These are phyloP conservation scores for Coelinius sp. DNA, from an alignment of 2,888 invertebrate species.

Conservation along the genomic window DNA sequence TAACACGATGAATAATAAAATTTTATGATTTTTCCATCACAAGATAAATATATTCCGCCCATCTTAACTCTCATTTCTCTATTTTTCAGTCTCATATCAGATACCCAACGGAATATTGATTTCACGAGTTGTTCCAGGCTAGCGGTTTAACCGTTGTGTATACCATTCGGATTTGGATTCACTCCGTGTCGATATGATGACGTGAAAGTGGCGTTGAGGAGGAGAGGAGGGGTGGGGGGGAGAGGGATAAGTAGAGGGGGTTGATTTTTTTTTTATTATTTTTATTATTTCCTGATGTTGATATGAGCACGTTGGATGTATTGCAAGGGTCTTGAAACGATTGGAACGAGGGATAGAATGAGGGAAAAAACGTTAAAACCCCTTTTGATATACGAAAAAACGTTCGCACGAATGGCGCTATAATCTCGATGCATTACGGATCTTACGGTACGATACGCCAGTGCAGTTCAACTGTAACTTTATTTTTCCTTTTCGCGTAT, in stretches of 20 bases:
- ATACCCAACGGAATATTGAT: slow-evolving; percentile 54
- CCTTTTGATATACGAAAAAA: slow-evolving; percentile 49
- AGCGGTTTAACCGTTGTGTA: slow-evolving; percentile 36
- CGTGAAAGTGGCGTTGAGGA: slow-evolving; percentile 23
- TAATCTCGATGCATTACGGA: slow-evolving; percentile 59
- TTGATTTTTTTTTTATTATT: slow-evolving; percentile 6
- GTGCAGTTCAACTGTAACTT: slow-evolving; percentile 32
- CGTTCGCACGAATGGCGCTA: slow-evolving; percentile 55
- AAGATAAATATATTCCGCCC: neutral
- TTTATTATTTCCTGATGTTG: neutral
- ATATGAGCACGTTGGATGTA: slow-evolving; percentile 20
- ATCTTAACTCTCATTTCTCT: neutral
- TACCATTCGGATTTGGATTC: slow-evolving; percentile 40
- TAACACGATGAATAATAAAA: neutral
- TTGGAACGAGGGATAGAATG: slow-evolving; percentile 18
- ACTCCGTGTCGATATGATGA: slow-evolving; percentile 42
- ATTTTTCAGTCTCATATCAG: slow-evolving; percentile 1
- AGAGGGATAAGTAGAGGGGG: too few relatives aligned
- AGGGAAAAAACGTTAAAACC: slow-evolving; percentile 46
- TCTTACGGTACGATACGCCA: slow-evolving; percentile 48
- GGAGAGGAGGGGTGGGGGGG: neutral
- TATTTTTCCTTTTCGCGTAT: slow-evolving; percentile 15
- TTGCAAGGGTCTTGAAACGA: slow-evolving; percentile 20
- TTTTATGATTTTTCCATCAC: neutral
- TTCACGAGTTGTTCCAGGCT: slow-evolving; percentile 40